phyloP scores from a whole-genome alignment of 2,113 vertebrate species.

The Zosterops lateralis region DNA sequence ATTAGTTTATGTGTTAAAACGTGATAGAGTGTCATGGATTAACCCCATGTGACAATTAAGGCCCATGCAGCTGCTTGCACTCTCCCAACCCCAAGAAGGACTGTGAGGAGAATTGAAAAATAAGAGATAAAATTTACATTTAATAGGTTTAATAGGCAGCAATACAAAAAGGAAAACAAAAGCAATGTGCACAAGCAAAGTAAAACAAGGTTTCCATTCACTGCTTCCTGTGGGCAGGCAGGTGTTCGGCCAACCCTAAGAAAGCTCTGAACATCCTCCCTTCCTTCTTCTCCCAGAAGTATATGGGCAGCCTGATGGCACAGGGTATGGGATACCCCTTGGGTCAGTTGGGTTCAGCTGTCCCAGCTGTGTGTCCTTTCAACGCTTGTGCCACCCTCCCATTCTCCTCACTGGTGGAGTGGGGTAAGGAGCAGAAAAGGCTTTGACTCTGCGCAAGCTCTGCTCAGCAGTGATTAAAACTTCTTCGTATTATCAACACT shows the following conservation, averaged over 20 bases:
- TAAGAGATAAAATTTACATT: background rate
- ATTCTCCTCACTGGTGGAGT: fast-evolving
- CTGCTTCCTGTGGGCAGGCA: fast-evolving
- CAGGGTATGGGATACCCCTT: background rate
- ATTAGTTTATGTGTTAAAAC: background rate
- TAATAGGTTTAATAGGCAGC: background rate
- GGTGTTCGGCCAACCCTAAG: background rate
- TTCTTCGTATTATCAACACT: background rate
- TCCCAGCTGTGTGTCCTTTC: background rate
- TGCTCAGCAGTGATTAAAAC: background rate
- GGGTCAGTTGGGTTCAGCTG: background rate
- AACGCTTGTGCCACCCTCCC: background rate
- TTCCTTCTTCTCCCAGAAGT: background rate
- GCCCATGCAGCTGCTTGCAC: fast-evolving
- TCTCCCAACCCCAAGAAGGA: fast-evolving
- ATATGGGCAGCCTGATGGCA: background rate
- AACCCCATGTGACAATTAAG: background rate
- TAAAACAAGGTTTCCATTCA: background rate
- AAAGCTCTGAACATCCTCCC: fast-evolving
- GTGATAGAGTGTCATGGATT: background rate
- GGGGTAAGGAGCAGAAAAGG: background rate
- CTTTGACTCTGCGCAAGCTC: fast-evolving
- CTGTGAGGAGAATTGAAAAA: background rate
- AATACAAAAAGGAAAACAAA: background rate
- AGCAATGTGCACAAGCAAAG: fast-evolving